A percentile compares a stretch with the other conserved stretches of the same genome.
Conservation (phyloP, 2,888 invertebrate species). For the Nomada goodeniana region DNA sequence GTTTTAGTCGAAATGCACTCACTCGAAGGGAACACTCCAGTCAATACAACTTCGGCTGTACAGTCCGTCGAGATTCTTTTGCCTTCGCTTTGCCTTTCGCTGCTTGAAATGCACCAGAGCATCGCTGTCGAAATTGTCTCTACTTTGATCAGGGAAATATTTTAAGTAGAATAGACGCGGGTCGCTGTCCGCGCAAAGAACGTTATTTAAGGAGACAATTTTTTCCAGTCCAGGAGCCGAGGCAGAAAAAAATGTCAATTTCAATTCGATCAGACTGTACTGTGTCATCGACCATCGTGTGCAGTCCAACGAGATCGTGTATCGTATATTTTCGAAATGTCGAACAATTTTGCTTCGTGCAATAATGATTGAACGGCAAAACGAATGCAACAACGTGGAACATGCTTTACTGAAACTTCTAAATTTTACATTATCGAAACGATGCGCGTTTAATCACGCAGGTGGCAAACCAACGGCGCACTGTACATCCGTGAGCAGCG, state of each 20-base stretch:
- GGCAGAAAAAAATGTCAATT: constrained; percentile 67
- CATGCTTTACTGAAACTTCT: too few relatives aligned
- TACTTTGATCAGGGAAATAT: not conserved
- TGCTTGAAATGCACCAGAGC: not conserved
- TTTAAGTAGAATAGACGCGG: not conserved
- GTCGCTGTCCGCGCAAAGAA: too few relatives aligned
- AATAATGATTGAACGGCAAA: not conserved
- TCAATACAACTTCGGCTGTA: constrained; percentile 80
- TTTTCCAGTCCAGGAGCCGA: not conserved
- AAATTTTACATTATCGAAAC: not conserved
- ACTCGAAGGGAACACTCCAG: constrained; percentile 63
- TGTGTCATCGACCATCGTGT: constrained; percentile 46
- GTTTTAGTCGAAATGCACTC: constrained; percentile 53
- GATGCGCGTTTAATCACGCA: not conserved
- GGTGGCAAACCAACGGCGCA: constrained; percentile 42
- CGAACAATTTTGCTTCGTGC: not conserved
- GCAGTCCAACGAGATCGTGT: constrained; percentile 51
- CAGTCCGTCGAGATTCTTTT: constrained; percentile 76
- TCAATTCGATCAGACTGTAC: constrained; percentile 72
- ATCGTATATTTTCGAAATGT: constrained; percentile 11
- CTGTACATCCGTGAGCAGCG: constrained; percentile 35
- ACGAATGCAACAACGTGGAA: too few relatives aligned
- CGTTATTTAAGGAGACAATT: not conserved
- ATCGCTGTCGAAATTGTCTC: not conserved
- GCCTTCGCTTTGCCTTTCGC: constrained; percentile 53